Conservation (phyloP, 2,113 vertebrate genomes). For the Psammodynastes pulverulentus region DNA sequence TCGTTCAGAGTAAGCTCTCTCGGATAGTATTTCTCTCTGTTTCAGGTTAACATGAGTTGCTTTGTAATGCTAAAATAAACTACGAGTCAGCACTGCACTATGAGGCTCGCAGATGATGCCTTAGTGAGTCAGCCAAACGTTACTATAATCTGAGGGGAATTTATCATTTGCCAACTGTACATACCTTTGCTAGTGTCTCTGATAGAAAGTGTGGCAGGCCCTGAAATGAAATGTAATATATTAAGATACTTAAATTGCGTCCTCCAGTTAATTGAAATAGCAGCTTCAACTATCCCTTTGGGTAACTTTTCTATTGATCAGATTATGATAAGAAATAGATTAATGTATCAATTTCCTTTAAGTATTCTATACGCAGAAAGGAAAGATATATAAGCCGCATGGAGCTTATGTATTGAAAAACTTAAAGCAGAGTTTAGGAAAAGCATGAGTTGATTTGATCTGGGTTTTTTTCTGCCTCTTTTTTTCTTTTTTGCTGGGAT, state of each 20-base stretch:
- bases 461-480: background rate
- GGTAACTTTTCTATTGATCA: background rate
- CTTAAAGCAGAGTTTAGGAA: background rate
- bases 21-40: constrained; percentile 3
- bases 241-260: background rate
- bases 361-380: background rate
- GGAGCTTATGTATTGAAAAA: background rate
- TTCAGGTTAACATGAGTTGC: constrained; percentile 1
- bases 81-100: constrained; percentile 16
- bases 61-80: constrained; percentile 32
- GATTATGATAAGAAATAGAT: background rate
- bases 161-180: background rate
- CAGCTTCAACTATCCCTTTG: background rate
- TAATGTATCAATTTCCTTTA: background rate
- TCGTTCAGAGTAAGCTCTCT: constrained; percentile 83
- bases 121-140: background rate
- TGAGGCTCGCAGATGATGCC: background rate
- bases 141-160: background rate
- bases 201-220: background rate
- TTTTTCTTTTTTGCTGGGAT: background rate
- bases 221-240: background rate
- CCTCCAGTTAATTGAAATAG: background rate
- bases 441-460: background rate
- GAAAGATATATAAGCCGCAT: background rate
- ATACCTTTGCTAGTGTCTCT: constrained; percentile 9